Evolutionary conservation across 1,140 invertebrate species (phyloP), one percentile per base, ranked within the genome.

Genomic region (Adoxophyes honmai): DNA sequence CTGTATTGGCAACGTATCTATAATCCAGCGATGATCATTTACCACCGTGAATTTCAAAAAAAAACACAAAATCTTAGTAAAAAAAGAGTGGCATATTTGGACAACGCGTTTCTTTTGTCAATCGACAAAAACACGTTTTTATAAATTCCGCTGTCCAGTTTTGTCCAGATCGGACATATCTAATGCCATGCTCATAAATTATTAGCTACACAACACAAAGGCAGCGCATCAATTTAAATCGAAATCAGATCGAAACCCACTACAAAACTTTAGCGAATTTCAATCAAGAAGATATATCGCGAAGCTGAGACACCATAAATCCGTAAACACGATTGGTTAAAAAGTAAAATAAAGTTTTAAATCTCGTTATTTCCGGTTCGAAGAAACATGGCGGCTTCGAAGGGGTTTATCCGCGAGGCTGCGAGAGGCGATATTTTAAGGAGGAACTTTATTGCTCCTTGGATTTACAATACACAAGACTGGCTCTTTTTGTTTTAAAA

Each of bases 311-410:
- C n/a, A 21, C 18, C 42, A 48, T 48, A 48, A 48, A 48, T 48
- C 42, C 42, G 42, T 48, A 48, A 48, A 48, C 42, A 48, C 8
- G 42, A 48, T 48, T 28, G 42, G 42, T 48, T 48, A 48, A 48
- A 48, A 48, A 48, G 42, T 28, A 48, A 14, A 48, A 48, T 48
- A 48, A 48, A 48, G 18, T 48, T 13, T 48, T 48, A 48, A 48
- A 48, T 48, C 42, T 48, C 42, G 10, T 48, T 48, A 48, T 48
- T 48, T 48, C 42, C 42, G 42, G 42, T 48, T 48, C 42, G n/a
- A 4, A 33, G n/a, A 4, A 33, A 48, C 13, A 48, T 33, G 42
- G 42, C 42, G 42, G 42, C n/a, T 21, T 48, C n/a, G 42, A 28
- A 28, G 42, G 42, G 18, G 42, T 33, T 48, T 48, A 18, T 9